A percentile compares a stretch with the other conserved stretches of the same genome.
Conservation (phyloP, 2,888 invertebrate genomes). For the Allacma fusca region DNA sequence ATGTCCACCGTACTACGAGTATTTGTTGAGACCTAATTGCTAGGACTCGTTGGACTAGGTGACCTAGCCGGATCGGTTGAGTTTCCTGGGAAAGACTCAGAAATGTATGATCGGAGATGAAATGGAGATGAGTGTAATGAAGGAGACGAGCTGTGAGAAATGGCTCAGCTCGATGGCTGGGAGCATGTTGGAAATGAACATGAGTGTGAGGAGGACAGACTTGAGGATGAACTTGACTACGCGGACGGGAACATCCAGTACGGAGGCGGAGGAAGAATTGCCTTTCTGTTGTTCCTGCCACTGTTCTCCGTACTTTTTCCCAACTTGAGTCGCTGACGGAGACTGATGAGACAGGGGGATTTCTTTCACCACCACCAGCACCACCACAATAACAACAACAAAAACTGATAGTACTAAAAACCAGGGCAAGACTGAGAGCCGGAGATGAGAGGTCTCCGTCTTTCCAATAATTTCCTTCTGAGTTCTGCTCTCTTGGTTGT, state of each 20-base stretch:
- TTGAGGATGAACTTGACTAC: neutral
- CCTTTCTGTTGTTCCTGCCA: neutral
- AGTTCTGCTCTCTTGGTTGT: neutral
- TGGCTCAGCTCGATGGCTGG: neutral
- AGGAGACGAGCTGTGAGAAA: neutral
- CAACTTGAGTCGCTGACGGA: neutral
- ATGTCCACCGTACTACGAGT: conserved; percentile 13
- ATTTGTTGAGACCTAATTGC: conserved; percentile 2
- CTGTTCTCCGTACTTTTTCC: conserved; percentile 5
- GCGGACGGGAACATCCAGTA: conserved; percentile 10
- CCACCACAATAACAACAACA: neutral
- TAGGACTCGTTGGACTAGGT: neutral
- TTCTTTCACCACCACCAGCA: neutral
- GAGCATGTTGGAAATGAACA: neutral
- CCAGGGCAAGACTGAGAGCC: neutral
- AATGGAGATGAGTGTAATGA: no score
- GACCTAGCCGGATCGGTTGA: no score
- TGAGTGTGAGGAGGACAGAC: neutral
- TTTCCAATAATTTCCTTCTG: conserved; percentile 23
- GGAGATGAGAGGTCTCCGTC: neutral
- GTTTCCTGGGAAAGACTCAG: no score
- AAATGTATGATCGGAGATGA: no score
- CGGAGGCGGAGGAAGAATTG: conserved; percentile 5
- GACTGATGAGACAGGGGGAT: neutral
- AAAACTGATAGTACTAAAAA: neutral